Evolutionary conservation across 2,797 vertebrate genomes (phyloP), one percentile per base, ranked within the genome.

Genomic region (Allochrocebus solatus): DNA sequence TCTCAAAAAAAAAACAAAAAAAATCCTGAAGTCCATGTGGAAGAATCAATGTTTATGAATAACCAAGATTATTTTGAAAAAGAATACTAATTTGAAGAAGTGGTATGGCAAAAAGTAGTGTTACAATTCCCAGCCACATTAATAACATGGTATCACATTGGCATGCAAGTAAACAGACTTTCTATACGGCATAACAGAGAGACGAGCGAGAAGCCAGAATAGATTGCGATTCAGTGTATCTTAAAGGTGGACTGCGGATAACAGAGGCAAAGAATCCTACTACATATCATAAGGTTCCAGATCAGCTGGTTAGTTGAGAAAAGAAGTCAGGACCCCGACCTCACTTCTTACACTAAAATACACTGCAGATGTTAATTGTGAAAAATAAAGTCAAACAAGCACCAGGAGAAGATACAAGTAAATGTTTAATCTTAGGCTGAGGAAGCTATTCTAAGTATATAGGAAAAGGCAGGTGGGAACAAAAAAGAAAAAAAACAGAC

Each of bases 271-370:
- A 79, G n/a, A 14, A 19, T 2, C 5, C n/a, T 2, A 2, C 10
- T 5, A 4, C 1, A n/a, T 6, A 16, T 17, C 30, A 24, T 0
- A 36, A 1, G 83, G 7, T 33, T 90, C 70, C 64, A n/a, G 72
- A 33, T 61, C 46, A 41, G 11, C 0, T 81, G n/a, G 48, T n/a
- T 91, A 39, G 24, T 8, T 48, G 6, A 5, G 9, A 13, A 36
- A 19, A 48, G 64, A 33, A 55, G n/a, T 53, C 19, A 48, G 11
- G 50, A 16, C 64, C 2, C 0, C 30, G 14, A 41, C 12, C 55
- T 91, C 53, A 82, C 86, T 80, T 93, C 75, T 81, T 67, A 92
- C 16, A 48, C 50, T 43, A 39, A 70, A 95, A 89, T 86, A 96
- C 91, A 41, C 30, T 93, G 11, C 22, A 80, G 16, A 11, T 36